These are phyloP conservation scores for Ia io DNA, from an alignment of 2,113 vertebrate genomes.

Conservation along the genomic window DNA sequence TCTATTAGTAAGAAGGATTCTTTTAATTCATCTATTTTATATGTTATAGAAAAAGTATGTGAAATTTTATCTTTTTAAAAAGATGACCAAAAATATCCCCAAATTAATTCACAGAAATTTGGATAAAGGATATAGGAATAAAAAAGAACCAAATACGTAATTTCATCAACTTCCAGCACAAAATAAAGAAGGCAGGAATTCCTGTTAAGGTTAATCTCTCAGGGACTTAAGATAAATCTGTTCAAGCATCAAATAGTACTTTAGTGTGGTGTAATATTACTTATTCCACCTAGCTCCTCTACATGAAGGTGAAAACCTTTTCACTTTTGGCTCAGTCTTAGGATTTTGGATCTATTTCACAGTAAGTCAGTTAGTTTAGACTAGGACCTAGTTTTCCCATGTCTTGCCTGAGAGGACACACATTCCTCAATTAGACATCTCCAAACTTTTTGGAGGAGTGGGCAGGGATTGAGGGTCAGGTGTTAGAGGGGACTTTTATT, in stretches of 20 bases:
- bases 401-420: not conserved
- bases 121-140: not conserved
- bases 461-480: not conserved
- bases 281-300: not conserved
- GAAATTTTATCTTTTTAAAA: slow-evolving; percentile 3
- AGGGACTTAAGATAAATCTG: not conserved
- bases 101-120: slow-evolving; percentile 42
- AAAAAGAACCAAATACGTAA: slow-evolving; percentile 2
- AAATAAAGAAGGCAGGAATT: not conserved
- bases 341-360: not conserved
- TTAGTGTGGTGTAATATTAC: not conserved
- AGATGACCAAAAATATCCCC: not conserved
- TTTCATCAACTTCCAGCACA: not conserved
- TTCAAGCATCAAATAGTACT: not conserved
- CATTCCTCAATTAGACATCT: slow-evolving; percentile 2
- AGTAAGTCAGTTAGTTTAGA: slow-evolving; percentile 30
- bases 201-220: not conserved
- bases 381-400: not conserved
- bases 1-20: not conserved
- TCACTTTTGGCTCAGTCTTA: not conserved
- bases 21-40: slow-evolving; percentile 20
- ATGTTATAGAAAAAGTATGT: not conserved
- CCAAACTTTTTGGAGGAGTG: not conserved
- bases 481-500: not conserved
- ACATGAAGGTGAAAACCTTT: not conserved